Base-by-base conservation (phyloP, 2,113 vertebrate genomes). In the Dissostichus mawsoni region DNA sequence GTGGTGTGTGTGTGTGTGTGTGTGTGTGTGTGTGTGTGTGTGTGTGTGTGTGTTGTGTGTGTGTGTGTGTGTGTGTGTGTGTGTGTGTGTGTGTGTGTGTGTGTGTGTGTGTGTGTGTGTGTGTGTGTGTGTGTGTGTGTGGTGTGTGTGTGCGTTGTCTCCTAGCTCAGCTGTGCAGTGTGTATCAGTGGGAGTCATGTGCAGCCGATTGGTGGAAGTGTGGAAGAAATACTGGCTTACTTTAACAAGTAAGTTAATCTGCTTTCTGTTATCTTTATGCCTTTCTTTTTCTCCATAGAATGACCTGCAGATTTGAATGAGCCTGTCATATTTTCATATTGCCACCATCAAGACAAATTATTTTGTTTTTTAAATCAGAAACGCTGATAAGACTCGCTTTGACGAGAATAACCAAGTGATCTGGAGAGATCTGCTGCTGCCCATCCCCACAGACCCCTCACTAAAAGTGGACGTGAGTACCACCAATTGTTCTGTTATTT, bases 401-500 rank as follows among this genome's bases (percentile, higher is more conserved):
- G 36, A 41, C 36, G 36, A 41, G 36, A 41, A 41, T 8, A 41
- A 41, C 36, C 36, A 41, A 8, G 36, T 41, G 7, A 41, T 41
- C 36, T 41, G 36, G 73, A 58, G 79, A 9, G 88, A 94, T 69
- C 53, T 95, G 69, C 10, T 94, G 23, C 76, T 95, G 67, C 95
- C 95, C 9, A 88, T 95, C 33, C 92, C 93, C 18, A 80, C 80
- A 1, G 90, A 95, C 72, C 88, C 86, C 17, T 52, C 74, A 6
- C 48, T 87, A 52, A 95, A 95, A 91, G 93, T 88, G 25, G 87
- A 95, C 3, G 94, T 95, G 75, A 91, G 93, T 76, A 55, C 5
- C 55, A 4, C 29, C 29, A 29, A 29, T 29, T 29, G 29, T 29
- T 29, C 29, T 29, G 29, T 29, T 29, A 29, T 29, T 29, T 29